Conservation (phyloP, 2,113 vertebrate species). For the human (Homo sapiens) region GRCh38 chr2:45767001-45767500, state of each 20-base stretch:
- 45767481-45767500: background rate
- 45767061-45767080: background rate
- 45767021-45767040: no score
- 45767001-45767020: no score
- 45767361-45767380: background rate
- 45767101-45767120: background rate
- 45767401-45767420: slow-evolving; percentile 18
- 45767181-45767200: slow-evolving; percentile 5
- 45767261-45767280: background rate
- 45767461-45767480: background rate
- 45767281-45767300: background rate
- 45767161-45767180: background rate
- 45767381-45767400: background rate
- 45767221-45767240: background rate
- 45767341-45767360: background rate
- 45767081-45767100: background rate
- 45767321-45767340: background rate
- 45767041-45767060: background rate
- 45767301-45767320: background rate
- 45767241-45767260: background rate
- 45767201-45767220: background rate
- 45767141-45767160: background rate
- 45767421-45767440: background rate
- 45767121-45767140: background rate
- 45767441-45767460: background rate